These are phyloP conservation scores for Silurus aristotelis DNA, from an alignment of 2,797 vertebrate species.

Conservation along the genomic window DNA sequence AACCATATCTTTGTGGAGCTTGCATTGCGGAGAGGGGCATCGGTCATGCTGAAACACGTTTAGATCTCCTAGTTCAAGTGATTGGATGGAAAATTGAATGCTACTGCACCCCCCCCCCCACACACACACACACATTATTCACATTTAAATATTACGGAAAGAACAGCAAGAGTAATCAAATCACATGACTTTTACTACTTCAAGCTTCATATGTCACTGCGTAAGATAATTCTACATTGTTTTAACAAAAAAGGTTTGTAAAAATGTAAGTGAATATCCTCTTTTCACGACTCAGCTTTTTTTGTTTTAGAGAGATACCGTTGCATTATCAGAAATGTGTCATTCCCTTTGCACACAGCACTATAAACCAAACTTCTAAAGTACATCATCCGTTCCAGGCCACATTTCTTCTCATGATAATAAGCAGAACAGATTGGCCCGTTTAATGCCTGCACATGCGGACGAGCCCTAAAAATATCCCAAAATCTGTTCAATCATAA, in stretches of 20 bases:
- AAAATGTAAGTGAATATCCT: background rate
- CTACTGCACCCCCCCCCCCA: background rate
- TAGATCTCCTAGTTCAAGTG: no score
- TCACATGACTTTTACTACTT: background rate
- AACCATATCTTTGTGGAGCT: no score
- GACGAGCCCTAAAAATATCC: background rate
- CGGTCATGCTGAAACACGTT: no score
- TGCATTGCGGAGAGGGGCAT: no score
- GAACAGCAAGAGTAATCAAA: background rate
- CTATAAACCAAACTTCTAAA: slow-evolving; percentile 30
- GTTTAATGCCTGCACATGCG: background rate
- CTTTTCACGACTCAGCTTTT: background rate
- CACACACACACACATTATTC: background rate
- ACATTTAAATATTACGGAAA: no score
- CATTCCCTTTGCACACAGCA: background rate
- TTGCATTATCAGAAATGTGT: background rate
- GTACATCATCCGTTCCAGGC: slow-evolving; percentile 16
- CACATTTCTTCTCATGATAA: slow-evolving; percentile 19
- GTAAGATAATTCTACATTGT: background rate
- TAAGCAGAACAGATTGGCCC: background rate
- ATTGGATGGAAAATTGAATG: no score
- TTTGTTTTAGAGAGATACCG: background rate
- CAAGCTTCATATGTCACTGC: background rate
- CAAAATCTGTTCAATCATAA: background rate
- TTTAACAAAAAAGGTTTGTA: background rate